phyloP scores from a whole-genome alignment of 1,140 invertebrate species.

The Calycopis cecrops region DNA sequence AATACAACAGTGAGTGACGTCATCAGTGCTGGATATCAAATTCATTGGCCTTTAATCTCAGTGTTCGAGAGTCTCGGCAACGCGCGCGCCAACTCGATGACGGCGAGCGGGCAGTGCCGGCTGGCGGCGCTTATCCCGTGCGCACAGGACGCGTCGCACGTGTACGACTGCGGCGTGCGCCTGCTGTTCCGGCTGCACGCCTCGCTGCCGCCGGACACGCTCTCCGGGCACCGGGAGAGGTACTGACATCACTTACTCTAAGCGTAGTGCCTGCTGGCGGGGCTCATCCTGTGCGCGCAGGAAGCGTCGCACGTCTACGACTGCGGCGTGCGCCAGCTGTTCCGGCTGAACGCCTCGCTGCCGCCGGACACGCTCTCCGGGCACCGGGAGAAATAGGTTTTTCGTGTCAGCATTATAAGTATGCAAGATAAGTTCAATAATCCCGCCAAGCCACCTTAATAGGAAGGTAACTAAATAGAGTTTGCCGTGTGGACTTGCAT shows the following conservation, averaged over 20 bases:
- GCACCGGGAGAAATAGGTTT: constrained; percentile 92
- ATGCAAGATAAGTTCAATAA: no score
- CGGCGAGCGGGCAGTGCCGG: constrained; percentile 95
- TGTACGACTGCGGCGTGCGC: constrained; percentile 98
- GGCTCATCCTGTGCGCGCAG: constrained; percentile 97
- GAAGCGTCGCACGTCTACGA: constrained; percentile 98
- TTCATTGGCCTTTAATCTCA: constrained; percentile 42
- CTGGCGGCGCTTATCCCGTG: constrained; percentile 97
- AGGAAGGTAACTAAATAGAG: no score
- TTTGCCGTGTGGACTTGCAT: neutral
- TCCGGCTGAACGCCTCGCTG: constrained; percentile 93
- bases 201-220: constrained; percentile 91
- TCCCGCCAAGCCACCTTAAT: no score
- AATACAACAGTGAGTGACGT: neutral
- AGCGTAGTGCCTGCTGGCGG: constrained; percentile 96
- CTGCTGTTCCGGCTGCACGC: constrained; percentile 96
- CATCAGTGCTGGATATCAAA: no score
- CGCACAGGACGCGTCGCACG: constrained; percentile 96
- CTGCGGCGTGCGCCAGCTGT: constrained; percentile 96
- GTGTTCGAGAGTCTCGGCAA: constrained; percentile 96
- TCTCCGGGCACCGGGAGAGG: constrained; percentile 93
- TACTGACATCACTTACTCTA: no score
- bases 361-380: constrained; percentile 93
- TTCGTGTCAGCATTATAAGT: no score
- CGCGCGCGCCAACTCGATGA: constrained; percentile 97